Base-by-base conservation (phyloP, 1,140 invertebrate species). In the Papilio polyxenes region DNA sequence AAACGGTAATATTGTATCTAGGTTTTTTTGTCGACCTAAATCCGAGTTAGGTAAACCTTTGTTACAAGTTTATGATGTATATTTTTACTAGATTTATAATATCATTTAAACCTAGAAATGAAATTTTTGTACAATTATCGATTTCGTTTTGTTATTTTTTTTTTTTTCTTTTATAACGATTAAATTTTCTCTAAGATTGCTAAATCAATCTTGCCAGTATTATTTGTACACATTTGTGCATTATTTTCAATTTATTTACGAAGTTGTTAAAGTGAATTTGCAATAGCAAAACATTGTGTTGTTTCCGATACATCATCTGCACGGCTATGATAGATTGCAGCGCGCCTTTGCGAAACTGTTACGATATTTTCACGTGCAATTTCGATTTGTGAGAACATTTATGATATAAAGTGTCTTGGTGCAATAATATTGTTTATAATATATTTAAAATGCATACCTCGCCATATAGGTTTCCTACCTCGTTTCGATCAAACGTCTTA, bases 1-100 rank as follows among this genome's bases (percentile, higher is more conserved):
- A 59, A 59, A 59, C n/a, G 56, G 56, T 65, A 65, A 62, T 62
- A 31, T 31, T 31, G 59, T 23, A 62, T 62, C n/a, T 23, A 56
- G 59, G n/a, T n/a, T 65, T 65, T 65, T 65, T 65, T 65, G 59
- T 31, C 59, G 59, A 65, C 59, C 59, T 65, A 65, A 65, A 65
- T 65, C 20, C 59, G 59, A 23, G 59, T 65, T 31, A 65, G 59
- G 59, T 65, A 65, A 65, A 8, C 59, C 10, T 31, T 65, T 65
- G 59, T 65, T 65, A 65, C 9, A 11, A 4, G 7, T 65, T 20
- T 65, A 65, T 65, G n/a, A 65, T 23, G 20, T 62, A 62, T 59
- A 23, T 65, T 65, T 56, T 56, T 17, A 53, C 1, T 56, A 2
- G 1, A 56, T 6, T 56, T n/a, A 56, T 56, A 56, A 56, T 56